A percentile compares a stretch with the other conserved stretches of the same genome.
These are phyloP conservation scores for Botia kubotai DNA, from an alignment of 2,797 vertebrate genomes.

Conservation along the genomic window DNA sequence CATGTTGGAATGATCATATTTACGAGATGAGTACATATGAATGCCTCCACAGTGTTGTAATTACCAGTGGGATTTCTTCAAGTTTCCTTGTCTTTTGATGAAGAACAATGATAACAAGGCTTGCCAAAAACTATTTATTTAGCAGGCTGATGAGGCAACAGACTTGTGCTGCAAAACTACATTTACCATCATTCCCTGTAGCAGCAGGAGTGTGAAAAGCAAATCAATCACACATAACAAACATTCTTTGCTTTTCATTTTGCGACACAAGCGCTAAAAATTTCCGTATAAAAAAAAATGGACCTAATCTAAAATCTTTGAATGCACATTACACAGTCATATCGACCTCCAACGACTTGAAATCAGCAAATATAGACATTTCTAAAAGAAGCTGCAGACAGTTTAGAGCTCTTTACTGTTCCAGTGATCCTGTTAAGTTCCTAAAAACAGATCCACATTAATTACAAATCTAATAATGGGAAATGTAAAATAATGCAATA, in stretches of 20 bases:
- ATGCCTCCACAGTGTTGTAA: background rate
- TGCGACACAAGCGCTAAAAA: no score
- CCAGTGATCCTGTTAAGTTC: background rate
- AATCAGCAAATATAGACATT: background rate
- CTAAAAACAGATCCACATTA: background rate
- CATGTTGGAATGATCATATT: background rate
- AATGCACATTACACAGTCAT: no score
- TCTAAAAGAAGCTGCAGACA: background rate
- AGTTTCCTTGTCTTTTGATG: background rate
- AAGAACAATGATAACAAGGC: background rate
- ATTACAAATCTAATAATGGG: background rate
- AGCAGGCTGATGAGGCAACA: background rate
- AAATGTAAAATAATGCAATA: constrained; percentile 6
- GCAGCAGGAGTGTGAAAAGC: background rate
- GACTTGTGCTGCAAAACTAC: background rate
- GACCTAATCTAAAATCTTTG: no score
- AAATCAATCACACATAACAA: background rate
- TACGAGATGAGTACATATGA: constrained; percentile 7
- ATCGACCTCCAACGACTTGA: no score
- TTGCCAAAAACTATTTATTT: background rate
- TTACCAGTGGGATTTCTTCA: background rate
- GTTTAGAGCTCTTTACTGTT: background rate
- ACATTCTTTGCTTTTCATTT: background rate
- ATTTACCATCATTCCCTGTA: background rate
- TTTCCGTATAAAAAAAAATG: no score